Evolutionary conservation across 2,888 invertebrate species (phyloP).

Genomic region (Sturmia bella): DNA sequence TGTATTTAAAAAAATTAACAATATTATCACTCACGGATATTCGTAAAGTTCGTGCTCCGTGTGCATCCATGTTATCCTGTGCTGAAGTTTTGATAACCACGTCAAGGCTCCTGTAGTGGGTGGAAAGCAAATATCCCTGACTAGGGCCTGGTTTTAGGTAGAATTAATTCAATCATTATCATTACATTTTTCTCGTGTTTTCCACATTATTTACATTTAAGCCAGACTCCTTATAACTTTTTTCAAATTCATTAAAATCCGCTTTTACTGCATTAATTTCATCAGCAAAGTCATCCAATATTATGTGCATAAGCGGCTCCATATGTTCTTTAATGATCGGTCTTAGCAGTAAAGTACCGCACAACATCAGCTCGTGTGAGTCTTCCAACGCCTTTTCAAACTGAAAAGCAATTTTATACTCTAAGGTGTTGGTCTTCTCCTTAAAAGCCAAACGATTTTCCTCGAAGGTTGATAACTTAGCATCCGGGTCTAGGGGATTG

Average conservation of each 20-base stretch:
- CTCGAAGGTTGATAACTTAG: slow-evolving; percentile 86
- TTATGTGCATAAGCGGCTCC: slow-evolving; percentile 85
- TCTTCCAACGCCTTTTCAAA: slow-evolving; percentile 92
- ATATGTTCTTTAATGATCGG: slow-evolving; percentile 89
- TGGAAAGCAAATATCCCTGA: slow-evolving; percentile 87
- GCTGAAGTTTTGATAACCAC: slow-evolving; percentile 87
- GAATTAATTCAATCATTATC: not conserved
- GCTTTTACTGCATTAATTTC: slow-evolving; percentile 87
- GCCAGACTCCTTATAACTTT: slow-evolving; percentile 73
- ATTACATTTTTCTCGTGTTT: not conserved
- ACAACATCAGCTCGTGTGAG: slow-evolving; percentile 87
- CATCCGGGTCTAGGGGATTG: slow-evolving; percentile 89
- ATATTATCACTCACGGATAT: slow-evolving; percentile 83
- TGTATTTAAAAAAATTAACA: no score
- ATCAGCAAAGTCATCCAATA: slow-evolving; percentile 86
- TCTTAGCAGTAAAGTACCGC: slow-evolving; percentile 88
- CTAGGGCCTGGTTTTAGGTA: slow-evolving; percentile 79
- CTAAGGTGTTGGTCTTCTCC: slow-evolving; percentile 86
- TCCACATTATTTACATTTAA: slow-evolving; percentile 68
- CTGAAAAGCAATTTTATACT: slow-evolving; percentile 89
- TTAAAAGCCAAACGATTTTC: slow-evolving; percentile 86
- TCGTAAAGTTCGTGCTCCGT: slow-evolving; percentile 86
- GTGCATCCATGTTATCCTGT: slow-evolving; percentile 84
- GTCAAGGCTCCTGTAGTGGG: slow-evolving; percentile 89
- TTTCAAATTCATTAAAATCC: slow-evolving; percentile 84